Conservation (phyloP, 2,888 invertebrate genomes). For the Criorhina ranunculi region DNA sequence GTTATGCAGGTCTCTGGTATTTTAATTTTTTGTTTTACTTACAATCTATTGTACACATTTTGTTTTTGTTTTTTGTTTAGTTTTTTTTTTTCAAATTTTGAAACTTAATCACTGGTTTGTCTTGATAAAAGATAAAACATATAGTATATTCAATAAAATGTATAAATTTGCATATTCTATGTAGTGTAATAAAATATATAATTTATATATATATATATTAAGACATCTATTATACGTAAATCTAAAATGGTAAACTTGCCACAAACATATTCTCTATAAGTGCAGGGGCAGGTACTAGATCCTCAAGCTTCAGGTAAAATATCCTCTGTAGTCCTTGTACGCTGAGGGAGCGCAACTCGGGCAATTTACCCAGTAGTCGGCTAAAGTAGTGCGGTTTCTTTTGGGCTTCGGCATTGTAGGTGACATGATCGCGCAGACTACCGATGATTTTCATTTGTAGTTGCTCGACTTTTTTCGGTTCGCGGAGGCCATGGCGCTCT, state of each 20-base stretch:
- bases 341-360: constrained; percentile 95
- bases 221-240: constrained; percentile 34
- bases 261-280: constrained; percentile 98
- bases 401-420: constrained; percentile 94
- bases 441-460: constrained; percentile 98
- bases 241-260: constrained; percentile 96
- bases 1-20: constrained; percentile 77
- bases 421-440: constrained; percentile 97
- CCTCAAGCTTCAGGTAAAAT: constrained; percentile 96
- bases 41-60: constrained; percentile 67
- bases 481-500: constrained; percentile 97
- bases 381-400: constrained; percentile 97
- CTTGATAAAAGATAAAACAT: constrained; percentile 59
- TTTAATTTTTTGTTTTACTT: constrained; percentile 53
- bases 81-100: constrained; percentile 16
- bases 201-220: constrained; percentile 15
- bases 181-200: constrained; percentile 69
- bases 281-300: constrained; percentile 95
- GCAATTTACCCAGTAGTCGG: constrained; percentile 94
- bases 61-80: constrained; percentile 12
- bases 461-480: constrained; percentile 96
- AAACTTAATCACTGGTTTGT: constrained; percentile 71
- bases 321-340: constrained; percentile 97
- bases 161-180: constrained; percentile 75
- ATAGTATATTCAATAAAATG: constrained; percentile 66